phyloP scores from a whole-genome alignment of 2,113 vertebrate genomes.

The Saccopteryx bilineata region DNA sequence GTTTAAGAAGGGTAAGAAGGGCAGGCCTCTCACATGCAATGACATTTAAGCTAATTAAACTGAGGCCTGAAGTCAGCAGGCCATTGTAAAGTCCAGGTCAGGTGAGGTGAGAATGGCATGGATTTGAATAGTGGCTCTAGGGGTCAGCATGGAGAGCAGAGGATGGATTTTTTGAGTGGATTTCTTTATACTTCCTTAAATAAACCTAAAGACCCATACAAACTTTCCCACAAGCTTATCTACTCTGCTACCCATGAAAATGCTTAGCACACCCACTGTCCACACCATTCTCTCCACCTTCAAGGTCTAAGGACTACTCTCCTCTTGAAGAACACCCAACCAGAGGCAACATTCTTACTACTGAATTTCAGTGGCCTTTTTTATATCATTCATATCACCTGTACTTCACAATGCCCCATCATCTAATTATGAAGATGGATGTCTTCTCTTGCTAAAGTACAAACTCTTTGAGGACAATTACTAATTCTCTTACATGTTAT shows the following conservation, averaged over 20 bases:
- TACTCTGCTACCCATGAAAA: background rate
- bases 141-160: background rate
- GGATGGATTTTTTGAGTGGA: background rate
- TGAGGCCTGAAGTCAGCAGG: background rate
- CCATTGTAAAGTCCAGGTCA: background rate
- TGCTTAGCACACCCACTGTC: rapidly evolving
- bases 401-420: background rate
- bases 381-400: background rate
- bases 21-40: background rate
- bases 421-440: background rate
- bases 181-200: background rate
- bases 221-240: background rate
- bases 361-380: background rate
- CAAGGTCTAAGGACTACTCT: background rate
- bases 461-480: background rate
- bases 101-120: background rate
- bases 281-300: background rate
- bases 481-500: background rate
- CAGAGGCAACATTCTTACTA: background rate
- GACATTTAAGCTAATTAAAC: background rate
- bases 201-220: background rate
- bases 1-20: no score
- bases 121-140: background rate
- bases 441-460: background rate
- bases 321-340: background rate